Base-by-base conservation (phyloP, 1,140 invertebrate genomes). In the Zophobas morio region DNA sequence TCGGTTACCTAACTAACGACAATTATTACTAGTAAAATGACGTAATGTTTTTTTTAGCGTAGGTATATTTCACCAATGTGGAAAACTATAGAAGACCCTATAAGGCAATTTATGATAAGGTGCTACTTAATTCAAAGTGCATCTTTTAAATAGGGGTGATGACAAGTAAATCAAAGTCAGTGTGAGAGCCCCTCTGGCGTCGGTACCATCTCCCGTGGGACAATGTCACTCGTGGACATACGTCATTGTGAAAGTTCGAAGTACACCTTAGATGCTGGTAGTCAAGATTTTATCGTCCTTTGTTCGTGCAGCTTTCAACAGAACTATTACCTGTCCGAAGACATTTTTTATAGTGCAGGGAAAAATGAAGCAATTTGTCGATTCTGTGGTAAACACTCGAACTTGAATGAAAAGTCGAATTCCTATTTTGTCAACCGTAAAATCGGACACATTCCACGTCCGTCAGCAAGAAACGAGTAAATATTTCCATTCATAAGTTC, bases 271-370 rank as follows among this genome's bases (percentile, higher is more conserved):
- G 51, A 74, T 74, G 72, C 72, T 74, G 72, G 72, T 74, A 74
- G 72, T 74, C 72, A 74, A 74, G 72, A 74, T 74, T n/a, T 74
- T 74, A 74, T 74, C 72, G 35, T 33, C 39, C 8, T 35, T 74
- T 74, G 53, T 74, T 57, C 51, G n/a, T 42, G 39, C 33, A 35
- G 51, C 51, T 54, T 54, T 32, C 54, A 56, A 33, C 6, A 63
- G 2, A 66, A 36, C 6, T 72, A 56, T 72, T 72, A 72, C 70
- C 70, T 72, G 70, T 72, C 47, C 20, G 20, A 20, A 20, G 39
- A 37, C 3, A 37, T 6, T 63, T 36, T 39, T 63, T 34, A 5
- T 20, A 4, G 42, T 4, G 3, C 42, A 4, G 42, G 8, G 8
- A 46, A 46, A 46, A 4, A 8, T 46, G 42, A 46, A 46, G 3